phyloP scores from a whole-genome alignment of 2,113 vertebrate species.

The Lepus timidus region DNA sequence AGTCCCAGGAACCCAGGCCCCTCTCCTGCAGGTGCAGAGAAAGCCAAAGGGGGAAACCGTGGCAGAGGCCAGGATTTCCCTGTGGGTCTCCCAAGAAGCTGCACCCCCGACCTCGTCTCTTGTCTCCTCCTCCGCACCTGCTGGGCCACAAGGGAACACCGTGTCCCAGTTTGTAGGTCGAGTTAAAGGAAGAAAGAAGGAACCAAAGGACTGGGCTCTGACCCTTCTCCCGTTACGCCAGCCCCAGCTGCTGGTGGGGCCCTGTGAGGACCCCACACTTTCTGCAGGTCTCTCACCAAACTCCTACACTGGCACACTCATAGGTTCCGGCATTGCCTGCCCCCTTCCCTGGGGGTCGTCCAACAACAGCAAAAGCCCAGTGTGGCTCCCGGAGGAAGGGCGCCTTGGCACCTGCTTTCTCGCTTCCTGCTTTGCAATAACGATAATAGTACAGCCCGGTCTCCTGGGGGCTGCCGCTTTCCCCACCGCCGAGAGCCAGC shows the following conservation, averaged over 20 bases:
- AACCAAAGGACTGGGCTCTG: not conserved
- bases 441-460: too few species aligned
- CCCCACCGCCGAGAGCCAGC: not conserved
- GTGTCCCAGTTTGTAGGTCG: not conserved
- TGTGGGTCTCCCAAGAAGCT: not conserved
- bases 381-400: not conserved
- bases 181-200: not conserved
- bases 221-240: not conserved
- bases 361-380: not conserved
- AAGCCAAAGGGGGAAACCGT: not conserved
- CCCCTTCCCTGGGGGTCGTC: too few species aligned
- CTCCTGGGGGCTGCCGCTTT: not conserved
- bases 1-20: not conserved
- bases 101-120: not conserved
- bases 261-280: not conserved
- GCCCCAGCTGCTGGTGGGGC: not conserved
- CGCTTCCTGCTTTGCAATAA: not conserved
- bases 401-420: not conserved
- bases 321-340: not conserved
- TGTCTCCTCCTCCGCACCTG: not conserved
- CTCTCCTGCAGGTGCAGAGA: rapidly evolving
- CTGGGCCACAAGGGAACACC: not conserved
- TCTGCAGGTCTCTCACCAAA: not conserved
- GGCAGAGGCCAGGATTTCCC: not conserved
- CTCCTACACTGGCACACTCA: too few species aligned